Evolutionary conservation across 2,113 vertebrate species (phyloP).

Genomic region (Pavo muticus): DNA sequence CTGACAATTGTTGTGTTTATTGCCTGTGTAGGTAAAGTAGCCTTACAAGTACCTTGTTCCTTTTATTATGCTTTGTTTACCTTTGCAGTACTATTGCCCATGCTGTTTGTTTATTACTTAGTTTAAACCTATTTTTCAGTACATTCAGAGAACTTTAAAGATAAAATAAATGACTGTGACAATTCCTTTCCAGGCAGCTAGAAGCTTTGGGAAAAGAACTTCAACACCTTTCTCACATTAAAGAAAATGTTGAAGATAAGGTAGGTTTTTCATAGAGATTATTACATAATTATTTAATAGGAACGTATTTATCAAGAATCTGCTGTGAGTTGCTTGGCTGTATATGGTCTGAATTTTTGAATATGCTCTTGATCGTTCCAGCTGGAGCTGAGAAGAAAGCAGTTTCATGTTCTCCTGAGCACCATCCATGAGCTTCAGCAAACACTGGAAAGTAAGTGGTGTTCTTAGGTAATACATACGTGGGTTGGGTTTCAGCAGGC

Average conservation of each 20-base stretch:
- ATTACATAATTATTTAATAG: neutral
- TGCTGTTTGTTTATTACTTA: neutral
- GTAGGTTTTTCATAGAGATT: conserved; percentile 71
- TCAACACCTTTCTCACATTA: conserved; percentile 93
- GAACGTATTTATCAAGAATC: neutral
- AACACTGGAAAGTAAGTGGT: conserved; percentile 94
- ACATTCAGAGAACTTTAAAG: neutral
- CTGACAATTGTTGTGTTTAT: neutral
- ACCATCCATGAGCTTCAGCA: conserved; percentile 98
- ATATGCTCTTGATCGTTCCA: conserved; percentile 31
- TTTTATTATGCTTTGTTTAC: neutral
- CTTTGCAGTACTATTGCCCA: neutral
- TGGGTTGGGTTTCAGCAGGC: neutral
- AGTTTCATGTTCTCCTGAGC: conserved; percentile 97
- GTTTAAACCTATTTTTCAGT: neutral
- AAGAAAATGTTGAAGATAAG: conserved; percentile 98
- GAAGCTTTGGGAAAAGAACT: conserved; percentile 96
- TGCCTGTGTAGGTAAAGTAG: neutral
- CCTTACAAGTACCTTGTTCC: neutral
- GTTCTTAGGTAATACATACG: neutral
- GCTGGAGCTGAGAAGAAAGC: conserved; percentile 96
- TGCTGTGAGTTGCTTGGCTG: neutral
- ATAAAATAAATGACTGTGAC: neutral
- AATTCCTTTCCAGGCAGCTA: conserved; percentile 85
- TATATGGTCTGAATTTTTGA: neutral